Evolutionary conservation across 2,797 vertebrate species (phyloP).

Genomic region (Sardinella longiceps): DNA sequence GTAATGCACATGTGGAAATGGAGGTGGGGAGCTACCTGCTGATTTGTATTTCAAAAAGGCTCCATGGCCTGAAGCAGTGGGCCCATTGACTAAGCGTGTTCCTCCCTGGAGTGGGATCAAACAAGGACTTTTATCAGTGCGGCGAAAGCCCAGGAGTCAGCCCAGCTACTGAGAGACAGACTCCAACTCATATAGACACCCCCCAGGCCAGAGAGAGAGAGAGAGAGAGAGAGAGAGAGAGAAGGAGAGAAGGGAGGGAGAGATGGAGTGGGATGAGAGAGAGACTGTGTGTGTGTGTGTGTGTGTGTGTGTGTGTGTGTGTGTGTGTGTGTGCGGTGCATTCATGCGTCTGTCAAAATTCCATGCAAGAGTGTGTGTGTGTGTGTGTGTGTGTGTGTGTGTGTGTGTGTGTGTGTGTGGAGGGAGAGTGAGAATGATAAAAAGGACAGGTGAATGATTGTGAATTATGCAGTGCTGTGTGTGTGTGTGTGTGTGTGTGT

Average conservation of each 20-base stretch:
- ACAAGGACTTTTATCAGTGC: slow-evolving; percentile 66
- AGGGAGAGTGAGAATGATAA: background rate
- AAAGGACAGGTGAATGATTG: background rate
- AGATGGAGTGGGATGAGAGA: background rate
- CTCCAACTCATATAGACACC: slow-evolving; percentile 48
- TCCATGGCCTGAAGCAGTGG: slow-evolving; percentile 66
- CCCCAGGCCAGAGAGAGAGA: slow-evolving; percentile 39
- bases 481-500: too few species aligned
- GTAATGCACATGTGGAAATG: slow-evolving; percentile 30
- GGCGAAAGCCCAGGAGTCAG: slow-evolving; percentile 51
- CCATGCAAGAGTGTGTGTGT: too few species aligned
- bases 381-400: background rate
- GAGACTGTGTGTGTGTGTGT: too few species aligned
- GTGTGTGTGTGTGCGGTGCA: too few species aligned
- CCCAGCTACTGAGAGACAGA: slow-evolving; percentile 41
- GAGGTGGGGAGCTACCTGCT: slow-evolving; percentile 61
- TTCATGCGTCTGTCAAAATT: too few species aligned
- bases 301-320: too few species aligned
- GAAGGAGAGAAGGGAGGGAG: background rate
- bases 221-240: background rate
- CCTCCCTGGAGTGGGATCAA: slow-evolving; percentile 80
- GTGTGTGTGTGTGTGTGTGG: too few species aligned
- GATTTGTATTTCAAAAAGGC: slow-evolving; percentile 79
- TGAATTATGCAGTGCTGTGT: background rate
- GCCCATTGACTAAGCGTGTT: slow-evolving; percentile 75